Evolutionary conservation across 64 coral and sea anemone species (phyloP).

Genomic region (Acropora yongei): DNA sequence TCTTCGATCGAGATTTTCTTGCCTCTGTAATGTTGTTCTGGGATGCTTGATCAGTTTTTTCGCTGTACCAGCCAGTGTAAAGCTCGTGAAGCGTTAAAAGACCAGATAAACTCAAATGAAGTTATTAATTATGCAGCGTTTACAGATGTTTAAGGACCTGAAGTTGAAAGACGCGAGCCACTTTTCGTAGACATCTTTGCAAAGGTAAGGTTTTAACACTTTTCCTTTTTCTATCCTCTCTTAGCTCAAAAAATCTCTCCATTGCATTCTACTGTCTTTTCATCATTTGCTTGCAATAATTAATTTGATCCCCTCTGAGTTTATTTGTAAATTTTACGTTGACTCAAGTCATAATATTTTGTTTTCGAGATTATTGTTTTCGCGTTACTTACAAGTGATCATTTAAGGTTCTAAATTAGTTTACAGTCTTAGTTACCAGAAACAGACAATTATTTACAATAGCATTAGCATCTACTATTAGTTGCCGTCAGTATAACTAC

Average conservation of each 20-base stretch:
- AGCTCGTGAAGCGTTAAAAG: slow-evolving; percentile 48
- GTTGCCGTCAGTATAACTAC: neutral
- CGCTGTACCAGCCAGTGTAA: slow-evolving; percentile 22
- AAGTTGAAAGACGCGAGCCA: slow-evolving; percentile 49
- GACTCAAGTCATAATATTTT: neutral
- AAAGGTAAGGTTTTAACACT: neutral
- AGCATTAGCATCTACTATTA: neutral
- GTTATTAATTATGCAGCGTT: slow-evolving; percentile 34
- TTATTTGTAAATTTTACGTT: slow-evolving; percentile 35
- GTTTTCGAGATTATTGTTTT: slow-evolving; percentile 14
- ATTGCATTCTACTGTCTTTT: neutral
- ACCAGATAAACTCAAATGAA: slow-evolving; percentile 39
- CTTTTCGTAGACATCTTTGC: slow-evolving; percentile 45
- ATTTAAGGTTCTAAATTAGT: neutral
- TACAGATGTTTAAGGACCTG: slow-evolving; percentile 44
- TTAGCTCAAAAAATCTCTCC: neutral
- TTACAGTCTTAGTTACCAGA: neutral
- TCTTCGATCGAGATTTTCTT: neutral
- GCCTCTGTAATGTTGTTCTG: neutral
- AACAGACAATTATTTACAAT: neutral
- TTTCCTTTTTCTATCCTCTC: neutral
- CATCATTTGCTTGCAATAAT: neutral
- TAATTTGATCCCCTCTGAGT: neutral
- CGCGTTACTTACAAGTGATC: neutral
- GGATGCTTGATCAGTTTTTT: slow-evolving; percentile 38